Base-by-base conservation (phyloP, 2,797 vertebrate genomes). In the Glyptemys insculpta region DNA sequence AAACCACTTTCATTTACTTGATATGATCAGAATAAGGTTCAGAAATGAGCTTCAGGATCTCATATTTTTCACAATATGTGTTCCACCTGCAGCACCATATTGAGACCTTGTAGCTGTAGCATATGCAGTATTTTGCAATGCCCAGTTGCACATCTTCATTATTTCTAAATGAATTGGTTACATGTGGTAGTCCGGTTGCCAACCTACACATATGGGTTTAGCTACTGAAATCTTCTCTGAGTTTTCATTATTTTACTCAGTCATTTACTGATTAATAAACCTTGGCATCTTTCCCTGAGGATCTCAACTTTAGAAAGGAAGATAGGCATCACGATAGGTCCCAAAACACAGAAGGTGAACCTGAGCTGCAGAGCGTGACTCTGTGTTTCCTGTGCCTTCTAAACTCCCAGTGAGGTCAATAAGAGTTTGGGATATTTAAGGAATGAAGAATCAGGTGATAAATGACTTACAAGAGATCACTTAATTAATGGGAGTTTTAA, bases 151-250 rank as follows among this genome's bases (percentile, higher is more conserved):
- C 34, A 87, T 91, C 82, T 93, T 91, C 44, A 79, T 87, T 96
- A 53, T 85, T 95, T 87, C 72, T 95, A 95, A 90, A 91, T 93
- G 86, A 84, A 59, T 94, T 95, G 92, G 34, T 74, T 90, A 2
- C 65, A 89, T 37, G 49, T 91, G 86, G 44, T 92, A 3, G 12
- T 84, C 72, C 95, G 0, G 0, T 72, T 72, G 29, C 81, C 94
- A 49, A 83, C 59, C 31, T 81, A 54, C 34, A 52, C 53, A 94
- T 59, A 83, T 81, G 59, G 76, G 59, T 94, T 93, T 34, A 89
- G 23, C 25, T 89, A 72, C 52, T 79, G 79, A 27, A 90, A 86
- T 79, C 1, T 1, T 86, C 92, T 90, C 53, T 53, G 88, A n/a
- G 8, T 89, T 93, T 92, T 84, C 82, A 85, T 91, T 93, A 57